These are phyloP conservation scores for Sebastes hopkinsi DNA, from an alignment of 2,797 vertebrate species.

Conservation along the genomic window DNA sequence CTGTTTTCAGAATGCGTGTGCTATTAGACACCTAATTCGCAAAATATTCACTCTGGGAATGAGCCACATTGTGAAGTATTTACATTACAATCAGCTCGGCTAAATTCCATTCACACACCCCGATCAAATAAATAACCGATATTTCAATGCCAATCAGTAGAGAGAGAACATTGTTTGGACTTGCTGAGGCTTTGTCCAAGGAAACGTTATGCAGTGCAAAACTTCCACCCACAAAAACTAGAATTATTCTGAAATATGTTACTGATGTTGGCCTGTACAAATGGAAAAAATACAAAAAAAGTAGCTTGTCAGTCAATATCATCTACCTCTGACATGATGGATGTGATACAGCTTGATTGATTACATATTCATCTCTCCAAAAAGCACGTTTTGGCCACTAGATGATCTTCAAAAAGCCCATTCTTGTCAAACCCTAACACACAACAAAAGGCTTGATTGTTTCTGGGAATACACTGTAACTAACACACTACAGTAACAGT, in stretches of 20 bases:
- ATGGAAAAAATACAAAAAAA: neutral
- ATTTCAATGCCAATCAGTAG: neutral
- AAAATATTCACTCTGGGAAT: slow-evolving; percentile 48
- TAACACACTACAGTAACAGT: neutral
- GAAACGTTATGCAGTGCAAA: neutral
- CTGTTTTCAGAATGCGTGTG: neutral
- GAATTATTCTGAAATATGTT: neutral
- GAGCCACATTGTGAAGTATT: slow-evolving; percentile 43
- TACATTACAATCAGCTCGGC: slow-evolving; percentile 52
- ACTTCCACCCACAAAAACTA: neutral
- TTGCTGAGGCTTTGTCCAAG: neutral
- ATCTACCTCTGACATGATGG: neutral
- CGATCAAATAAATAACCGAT: slow-evolving; percentile 36
- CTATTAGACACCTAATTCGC: slow-evolving; percentile 24
- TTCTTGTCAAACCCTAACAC: neutral
- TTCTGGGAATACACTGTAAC: neutral
- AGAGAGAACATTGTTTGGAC: slow-evolving; percentile 2
- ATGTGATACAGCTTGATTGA: neutral
- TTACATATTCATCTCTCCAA: neutral
- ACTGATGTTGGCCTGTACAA: neutral
- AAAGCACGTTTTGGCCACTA: neutral
- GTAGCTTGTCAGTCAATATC: neutral
- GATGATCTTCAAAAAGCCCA: neutral
- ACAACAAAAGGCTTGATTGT: slow-evolving; percentile 9
- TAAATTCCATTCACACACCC: slow-evolving; percentile 12